Conservation (phyloP, 2,113 vertebrate species). For the Sinosuthora webbiana region DNA sequence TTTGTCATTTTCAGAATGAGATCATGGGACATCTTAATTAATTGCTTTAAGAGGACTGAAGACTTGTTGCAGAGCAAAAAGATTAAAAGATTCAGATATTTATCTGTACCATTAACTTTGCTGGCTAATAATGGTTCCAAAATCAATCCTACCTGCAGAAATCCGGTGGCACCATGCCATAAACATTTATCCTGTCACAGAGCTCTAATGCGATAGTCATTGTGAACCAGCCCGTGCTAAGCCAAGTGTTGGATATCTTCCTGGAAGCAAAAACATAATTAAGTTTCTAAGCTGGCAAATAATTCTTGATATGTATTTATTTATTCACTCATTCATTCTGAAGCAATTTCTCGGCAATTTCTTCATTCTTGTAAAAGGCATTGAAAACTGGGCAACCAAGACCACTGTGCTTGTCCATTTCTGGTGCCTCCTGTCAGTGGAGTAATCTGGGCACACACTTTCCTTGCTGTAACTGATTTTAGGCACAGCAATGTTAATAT, state of each 20-base stretch:
- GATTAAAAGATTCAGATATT: conserved; percentile 36
- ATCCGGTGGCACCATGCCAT: conserved; percentile 97
- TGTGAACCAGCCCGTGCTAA: conserved; percentile 99
- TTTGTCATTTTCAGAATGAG: conserved; percentile 67
- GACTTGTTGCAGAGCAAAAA: conserved; percentile 1
- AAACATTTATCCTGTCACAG: conserved; percentile 94
- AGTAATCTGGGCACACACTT: not conserved
- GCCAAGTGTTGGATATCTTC: conserved; percentile 97
- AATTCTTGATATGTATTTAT: not conserved
- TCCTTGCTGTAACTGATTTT: not conserved
- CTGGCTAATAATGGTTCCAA: conserved; percentile 26
- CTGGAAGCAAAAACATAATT: conserved; percentile 78
- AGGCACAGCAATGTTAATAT: not conserved
- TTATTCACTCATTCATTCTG: not conserved
- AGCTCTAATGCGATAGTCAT: conserved; percentile 98
- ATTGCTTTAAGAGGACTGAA: conserved; percentile 52
- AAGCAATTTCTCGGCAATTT: not conserved
- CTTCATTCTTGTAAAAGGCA: conserved; percentile 5
- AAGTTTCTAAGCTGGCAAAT: conserved; percentile 55
- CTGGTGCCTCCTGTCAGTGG: not conserved
- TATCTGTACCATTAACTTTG: conserved; percentile 2
- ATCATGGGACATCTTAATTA: conserved; percentile 61
- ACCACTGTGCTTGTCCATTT: not conserved
- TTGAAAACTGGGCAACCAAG: conserved; percentile 5
- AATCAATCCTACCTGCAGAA: conserved; percentile 91